phyloP scores from a whole-genome alignment of 2,113 vertebrate genomes.

The Pipa parva region DNA sequence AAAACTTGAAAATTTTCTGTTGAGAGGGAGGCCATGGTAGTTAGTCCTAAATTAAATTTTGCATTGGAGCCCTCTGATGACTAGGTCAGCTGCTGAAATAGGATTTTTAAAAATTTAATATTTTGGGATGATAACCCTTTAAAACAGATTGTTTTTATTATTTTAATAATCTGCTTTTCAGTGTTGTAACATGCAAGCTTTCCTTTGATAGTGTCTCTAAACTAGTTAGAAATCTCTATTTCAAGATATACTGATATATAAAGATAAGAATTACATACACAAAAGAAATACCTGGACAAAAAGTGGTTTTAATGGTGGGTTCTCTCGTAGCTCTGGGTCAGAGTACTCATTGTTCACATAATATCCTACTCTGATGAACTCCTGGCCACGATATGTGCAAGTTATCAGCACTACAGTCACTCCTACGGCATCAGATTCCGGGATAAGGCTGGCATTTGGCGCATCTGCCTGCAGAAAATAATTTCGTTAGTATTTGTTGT shows the following conservation, averaged over 20 bases:
- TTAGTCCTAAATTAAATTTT: too few species aligned
- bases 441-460: conserved; percentile 78
- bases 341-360: conserved; percentile 92
- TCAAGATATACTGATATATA: background rate
- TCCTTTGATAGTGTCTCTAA: background rate
- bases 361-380: conserved; percentile 89
- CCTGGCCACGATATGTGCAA: conserved; percentile 84
- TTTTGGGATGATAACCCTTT: background rate
- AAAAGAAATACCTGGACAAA: conserved; percentile 73
- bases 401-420: conserved; percentile 89
- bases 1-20: too few species aligned
- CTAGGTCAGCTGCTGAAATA: too few species aligned
- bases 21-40: too few species aligned
- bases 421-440: conserved; percentile 84
- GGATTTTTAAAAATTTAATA: too few species aligned
- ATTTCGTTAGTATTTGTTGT: too few species aligned
- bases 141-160: background rate
- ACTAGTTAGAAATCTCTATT: too few species aligned
- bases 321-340: conserved; percentile 79
- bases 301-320: conserved; percentile 80
- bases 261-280: background rate
- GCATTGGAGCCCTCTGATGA: too few species aligned
- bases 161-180: background rate
- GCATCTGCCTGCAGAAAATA: conserved; percentile 74
- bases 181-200: background rate